Evolutionary conservation across 2,888 invertebrate genomes (phyloP).

Genomic region (Leptogaster cylindrica): DNA sequence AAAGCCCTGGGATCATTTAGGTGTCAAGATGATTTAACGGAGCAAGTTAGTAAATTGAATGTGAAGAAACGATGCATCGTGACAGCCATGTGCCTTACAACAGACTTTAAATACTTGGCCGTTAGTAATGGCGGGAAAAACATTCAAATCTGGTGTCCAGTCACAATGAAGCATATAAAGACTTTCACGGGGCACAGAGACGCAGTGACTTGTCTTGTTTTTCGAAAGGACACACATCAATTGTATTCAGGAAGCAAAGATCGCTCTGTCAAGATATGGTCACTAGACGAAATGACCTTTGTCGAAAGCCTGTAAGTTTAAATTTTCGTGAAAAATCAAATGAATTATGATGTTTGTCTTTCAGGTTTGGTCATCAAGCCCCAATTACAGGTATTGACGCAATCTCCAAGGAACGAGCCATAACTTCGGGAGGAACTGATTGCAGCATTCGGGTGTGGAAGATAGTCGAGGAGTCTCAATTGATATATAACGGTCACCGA

Average conservation of each 20-base stretch:
- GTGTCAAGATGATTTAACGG: constrained; percentile 60
- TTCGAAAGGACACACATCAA: constrained; percentile 84
- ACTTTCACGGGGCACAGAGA: constrained; percentile 82
- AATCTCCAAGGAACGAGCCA: constrained; percentile 80
- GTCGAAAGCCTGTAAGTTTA: constrained; percentile 82
- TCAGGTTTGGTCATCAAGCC: constrained; percentile 84
- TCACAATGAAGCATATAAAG: constrained; percentile 76
- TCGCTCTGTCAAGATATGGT: constrained; percentile 91
- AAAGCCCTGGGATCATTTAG: constrained; percentile 67
- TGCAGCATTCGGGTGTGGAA: constrained; percentile 92
- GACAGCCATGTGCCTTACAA: constrained; percentile 73
- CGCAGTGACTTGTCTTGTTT: constrained; percentile 76
- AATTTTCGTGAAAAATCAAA: constrained; percentile 46
- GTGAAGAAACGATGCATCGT: constrained; percentile 62
- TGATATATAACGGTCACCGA: constrained; percentile 86
- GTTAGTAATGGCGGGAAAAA: constrained; percentile 72
- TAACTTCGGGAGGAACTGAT: constrained; percentile 91
- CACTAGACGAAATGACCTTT: constrained; percentile 93
- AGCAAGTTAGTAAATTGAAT: constrained; percentile 47
- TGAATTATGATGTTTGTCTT: neutral
- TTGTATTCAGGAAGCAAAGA: constrained; percentile 82
- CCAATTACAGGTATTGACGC: constrained; percentile 87
- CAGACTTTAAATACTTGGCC: constrained; percentile 82
- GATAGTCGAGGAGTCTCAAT: constrained; percentile 94
- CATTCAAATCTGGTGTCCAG: constrained; percentile 85